Evolutionary conservation across 2,888 invertebrate genomes (phyloP), one percentile per base, ranked within the genome.

Genomic region (Meiosimyza platycephala): DNA sequence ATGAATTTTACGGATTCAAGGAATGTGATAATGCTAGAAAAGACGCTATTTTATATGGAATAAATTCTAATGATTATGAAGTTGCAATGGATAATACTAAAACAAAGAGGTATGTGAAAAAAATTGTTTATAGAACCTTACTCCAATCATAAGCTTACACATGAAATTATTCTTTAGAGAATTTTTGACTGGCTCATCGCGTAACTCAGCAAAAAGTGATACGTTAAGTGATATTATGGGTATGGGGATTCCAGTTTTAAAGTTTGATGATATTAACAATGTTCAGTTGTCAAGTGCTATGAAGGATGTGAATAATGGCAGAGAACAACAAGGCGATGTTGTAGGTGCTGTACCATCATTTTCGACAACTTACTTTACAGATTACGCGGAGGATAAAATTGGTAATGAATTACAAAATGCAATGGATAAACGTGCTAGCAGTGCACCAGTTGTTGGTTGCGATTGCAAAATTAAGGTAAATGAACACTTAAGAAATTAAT

Each of bases 391-490:
- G 66, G 83, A 84, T 73, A 67, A 82, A 62, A 68, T 84, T 74
- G 3, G 78, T 80, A 5, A 71, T 69, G 66, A 64, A 70, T 66
- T 66, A 62, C 13, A 22, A 55, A 1, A 77, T 51, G 9, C 47
- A 62, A 75, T 80, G 73, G 75, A 76, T 5, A 85, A 84, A 62
- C 78, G 79, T 64, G 77, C 71, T 18, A 66, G 72, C 13, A 74
- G 65, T 50, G 80, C 75, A 65, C 80, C 64, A 15, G 65, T 72
- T 54, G 75, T 77, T 55, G 83, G 84, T 71, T 87, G 87, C 75
- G 85, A 86, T 78, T 86, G 86, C 74, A 85, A 85, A 82, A 79
- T 86, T 66, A 84, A 80, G 82, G 86, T 86, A 72, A 73, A 59
- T 9, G 1, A 40, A 40, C 9, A 1, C 9, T 40, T 7, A 6